These are phyloP conservation scores for Numenius arquata DNA, from an alignment of 2,113 vertebrate species.

Conservation along the genomic window DNA sequence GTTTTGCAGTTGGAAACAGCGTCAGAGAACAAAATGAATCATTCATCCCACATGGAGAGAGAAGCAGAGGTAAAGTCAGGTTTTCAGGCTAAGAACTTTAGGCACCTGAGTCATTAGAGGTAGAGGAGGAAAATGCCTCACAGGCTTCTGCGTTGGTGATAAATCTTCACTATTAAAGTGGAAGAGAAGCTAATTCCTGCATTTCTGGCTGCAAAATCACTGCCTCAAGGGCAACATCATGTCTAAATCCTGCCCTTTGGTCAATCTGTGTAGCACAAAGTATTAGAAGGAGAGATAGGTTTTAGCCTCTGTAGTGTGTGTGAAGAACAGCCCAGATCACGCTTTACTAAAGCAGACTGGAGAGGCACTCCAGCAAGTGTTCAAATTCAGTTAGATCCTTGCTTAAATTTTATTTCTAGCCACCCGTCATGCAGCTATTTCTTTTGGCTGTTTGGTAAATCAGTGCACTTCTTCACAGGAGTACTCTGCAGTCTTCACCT, in stretches of 20 bases:
- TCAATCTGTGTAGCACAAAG: not conserved
- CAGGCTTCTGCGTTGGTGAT: not conserved
- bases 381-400: not conserved
- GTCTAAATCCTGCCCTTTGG: not conserved
- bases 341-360: not conserved
- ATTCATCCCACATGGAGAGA: slow-evolving; percentile 21
- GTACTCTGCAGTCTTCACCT: not conserved
- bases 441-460: not conserved
- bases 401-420: not conserved
- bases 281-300: not conserved
- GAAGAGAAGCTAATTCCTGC: not conserved
- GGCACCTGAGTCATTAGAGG: slow-evolving; percentile 4
- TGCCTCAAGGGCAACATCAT: not conserved
- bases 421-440: not conserved
- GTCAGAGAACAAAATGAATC: slow-evolving; percentile 47
- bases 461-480: not conserved
- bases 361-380: not conserved
- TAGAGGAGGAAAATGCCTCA: not conserved
- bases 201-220: not conserved
- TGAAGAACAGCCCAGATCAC: not conserved
- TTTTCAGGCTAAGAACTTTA: slow-evolving; percentile 42
- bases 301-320: not conserved
- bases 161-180: not conserved
- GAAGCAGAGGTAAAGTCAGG: slow-evolving; percentile 38
- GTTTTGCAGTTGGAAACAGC: slow-evolving; percentile 10